A percentile compares a stretch with the other conserved stretches of the same genome.
These are phyloP conservation scores for Sinocyclocheilus rhinocerous DNA, from an alignment of 2,113 vertebrate genomes.

Conservation along the genomic window DNA sequence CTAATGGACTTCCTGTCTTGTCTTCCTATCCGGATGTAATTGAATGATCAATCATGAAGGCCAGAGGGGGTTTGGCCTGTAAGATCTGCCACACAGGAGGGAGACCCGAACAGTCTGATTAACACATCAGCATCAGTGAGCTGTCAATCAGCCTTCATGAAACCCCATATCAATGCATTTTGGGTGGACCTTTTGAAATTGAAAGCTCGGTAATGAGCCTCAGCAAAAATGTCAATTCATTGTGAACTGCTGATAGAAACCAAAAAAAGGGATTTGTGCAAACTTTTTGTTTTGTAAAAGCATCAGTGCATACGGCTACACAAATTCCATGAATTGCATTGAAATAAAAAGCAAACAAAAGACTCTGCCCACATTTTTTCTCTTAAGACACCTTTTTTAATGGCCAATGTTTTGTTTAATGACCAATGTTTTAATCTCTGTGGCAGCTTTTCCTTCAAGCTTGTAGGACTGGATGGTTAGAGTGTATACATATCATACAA, in stretches of 20 bases:
- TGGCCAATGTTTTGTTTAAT: no score
- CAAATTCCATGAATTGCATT: not conserved
- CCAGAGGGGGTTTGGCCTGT: not conserved
- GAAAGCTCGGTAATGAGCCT: not conserved
- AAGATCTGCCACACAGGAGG: not conserved
- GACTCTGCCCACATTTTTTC: not conserved
- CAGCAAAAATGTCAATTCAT: conserved; percentile 19
- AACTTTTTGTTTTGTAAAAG: not conserved
- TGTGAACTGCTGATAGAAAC: not conserved
- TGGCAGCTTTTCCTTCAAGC: not conserved
- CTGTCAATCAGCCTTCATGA: conserved; percentile 10
- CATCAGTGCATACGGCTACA: not conserved
- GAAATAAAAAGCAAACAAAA: not conserved
- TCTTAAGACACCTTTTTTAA: not conserved
- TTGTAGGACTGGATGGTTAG: not conserved
- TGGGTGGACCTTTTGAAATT: not conserved
- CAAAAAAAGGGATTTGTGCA: not conserved
- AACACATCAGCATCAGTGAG: conserved; percentile 19
- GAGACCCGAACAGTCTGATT: not conserved
- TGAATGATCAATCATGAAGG: conserved; percentile 28
- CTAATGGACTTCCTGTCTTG: conserved; percentile 45
- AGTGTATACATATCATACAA: not conserved
- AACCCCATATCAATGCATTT: conserved; percentile 6
- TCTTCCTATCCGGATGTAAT: conserved; percentile 25
- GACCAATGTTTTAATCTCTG: no score